Percentiles rank a stretch among this genome's conserved stretches.
Conservation (phyloP, 2,113 vertebrate genomes). For the Leptosomus discolor region DNA sequence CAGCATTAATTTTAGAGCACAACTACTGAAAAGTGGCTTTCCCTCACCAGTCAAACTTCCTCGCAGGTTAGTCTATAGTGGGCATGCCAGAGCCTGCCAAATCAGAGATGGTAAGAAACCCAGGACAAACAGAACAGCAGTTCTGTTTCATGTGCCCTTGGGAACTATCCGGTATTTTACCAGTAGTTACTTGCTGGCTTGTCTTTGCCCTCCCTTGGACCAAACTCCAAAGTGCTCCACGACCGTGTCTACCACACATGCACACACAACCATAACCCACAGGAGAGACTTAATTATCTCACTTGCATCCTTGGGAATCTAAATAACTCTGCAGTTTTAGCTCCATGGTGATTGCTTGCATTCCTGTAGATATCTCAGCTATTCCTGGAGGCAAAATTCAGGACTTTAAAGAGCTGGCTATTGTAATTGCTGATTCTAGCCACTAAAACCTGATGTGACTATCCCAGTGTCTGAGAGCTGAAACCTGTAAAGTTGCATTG, state of each 20-base stretch:
- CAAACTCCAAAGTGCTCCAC: background rate
- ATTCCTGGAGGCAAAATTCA: background rate
- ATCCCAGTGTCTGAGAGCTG: background rate
- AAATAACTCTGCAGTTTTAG: background rate
- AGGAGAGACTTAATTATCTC: background rate
- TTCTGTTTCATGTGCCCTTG: background rate
- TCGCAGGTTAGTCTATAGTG: background rate
- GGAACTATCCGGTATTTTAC: background rate
- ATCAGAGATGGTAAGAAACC: background rate
- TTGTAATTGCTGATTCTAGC: background rate
- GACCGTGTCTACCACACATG: background rate
- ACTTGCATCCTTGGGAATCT: background rate
- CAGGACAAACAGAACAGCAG: background rate
- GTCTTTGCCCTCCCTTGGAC: background rate
- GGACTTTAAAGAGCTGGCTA: background rate
- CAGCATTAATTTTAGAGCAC: background rate
- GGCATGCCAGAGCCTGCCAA: background rate
- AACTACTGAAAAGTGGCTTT: background rate
- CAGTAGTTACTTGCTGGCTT: background rate
- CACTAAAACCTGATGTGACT: background rate
- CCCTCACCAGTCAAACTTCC: background rate
- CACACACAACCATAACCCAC: background rate
- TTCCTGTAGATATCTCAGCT: background rate
- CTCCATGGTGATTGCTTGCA: background rate
- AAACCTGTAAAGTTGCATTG: background rate